Percentiles rank a stretch among this genome's conserved stretches.
These are phyloP conservation scores for Isichthys henryi DNA, from an alignment of 2,113 vertebrate genomes.

Conservation along the genomic window DNA sequence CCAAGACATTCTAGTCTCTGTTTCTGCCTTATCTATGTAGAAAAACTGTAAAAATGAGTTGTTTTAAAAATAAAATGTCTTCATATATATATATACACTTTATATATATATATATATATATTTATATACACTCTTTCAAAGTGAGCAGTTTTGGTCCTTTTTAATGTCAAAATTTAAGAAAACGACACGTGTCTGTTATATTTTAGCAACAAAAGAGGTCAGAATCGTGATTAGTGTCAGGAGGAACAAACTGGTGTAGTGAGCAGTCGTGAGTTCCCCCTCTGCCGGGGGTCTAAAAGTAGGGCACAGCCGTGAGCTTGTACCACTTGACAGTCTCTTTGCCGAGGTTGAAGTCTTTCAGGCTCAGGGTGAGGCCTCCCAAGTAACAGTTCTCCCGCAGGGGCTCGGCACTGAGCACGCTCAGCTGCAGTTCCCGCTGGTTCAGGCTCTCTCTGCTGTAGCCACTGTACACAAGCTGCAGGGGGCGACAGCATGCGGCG, in stretches of 20 bases:
- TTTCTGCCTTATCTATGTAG: conserved; percentile 34
- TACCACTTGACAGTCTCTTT: conserved; percentile 96
- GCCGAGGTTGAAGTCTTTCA: conserved; percentile 93
- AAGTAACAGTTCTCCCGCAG: conserved; percentile 93
- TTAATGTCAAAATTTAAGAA: conserved; percentile 61
- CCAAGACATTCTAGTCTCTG: conserved; percentile 31
- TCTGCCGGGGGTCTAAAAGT: conserved; percentile 55
- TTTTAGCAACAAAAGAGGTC: conserved; percentile 42
- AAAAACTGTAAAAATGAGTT: conserved; percentile 51
- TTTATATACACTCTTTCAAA: conserved; percentile 52
- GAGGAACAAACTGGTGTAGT: conserved; percentile 16
- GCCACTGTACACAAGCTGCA: conserved; percentile 86
- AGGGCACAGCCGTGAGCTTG: conserved; percentile 77
- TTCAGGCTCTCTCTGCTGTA: conserved; percentile 85
- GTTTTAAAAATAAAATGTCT: conserved; percentile 52
- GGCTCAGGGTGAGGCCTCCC: conserved; percentile 81
- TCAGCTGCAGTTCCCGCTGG: conserved; percentile 86
- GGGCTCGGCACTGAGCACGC: conserved; percentile 91
- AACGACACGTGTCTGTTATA: conserved; percentile 47
- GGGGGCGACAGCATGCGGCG: conserved; percentile 13
- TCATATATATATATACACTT: conserved; percentile 31
- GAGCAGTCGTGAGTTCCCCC: not conserved
- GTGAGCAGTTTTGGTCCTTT: conserved; percentile 59
- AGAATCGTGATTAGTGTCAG: conserved; percentile 46
- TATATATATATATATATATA: conserved; percentile 18